Percentiles rank a stretch among this genome's conserved stretches.
Conservation (phyloP, 1,140 invertebrate species). For the Brachystomella parvula region DNA sequence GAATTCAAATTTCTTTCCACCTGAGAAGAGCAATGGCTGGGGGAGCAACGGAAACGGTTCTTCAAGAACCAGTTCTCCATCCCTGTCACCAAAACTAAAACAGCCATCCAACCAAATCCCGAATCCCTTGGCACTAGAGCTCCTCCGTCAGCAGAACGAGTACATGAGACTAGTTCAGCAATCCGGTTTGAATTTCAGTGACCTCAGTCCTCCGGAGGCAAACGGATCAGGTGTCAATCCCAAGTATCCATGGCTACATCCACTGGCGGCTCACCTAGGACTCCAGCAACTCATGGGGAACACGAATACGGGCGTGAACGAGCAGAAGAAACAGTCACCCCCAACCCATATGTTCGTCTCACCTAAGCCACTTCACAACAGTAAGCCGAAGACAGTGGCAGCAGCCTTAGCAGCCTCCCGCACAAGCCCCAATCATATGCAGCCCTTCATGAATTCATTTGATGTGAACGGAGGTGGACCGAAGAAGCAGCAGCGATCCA, state of each 20-base stretch:
- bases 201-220: neutral
- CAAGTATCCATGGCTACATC: slow-evolving; percentile 30
- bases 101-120: neutral
- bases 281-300: slow-evolving; percentile 12
- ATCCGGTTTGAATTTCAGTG: slow-evolving; percentile 22
- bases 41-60: neutral
- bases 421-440: neutral
- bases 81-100: neutral
- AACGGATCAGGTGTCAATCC: slow-evolving; percentile 10
- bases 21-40: slow-evolving; percentile 1
- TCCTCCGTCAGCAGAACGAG: slow-evolving; percentile 34
- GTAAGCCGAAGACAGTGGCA: slow-evolving; percentile 34
- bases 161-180: slow-evolving; percentile 33
- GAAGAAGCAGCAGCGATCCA: neutral
- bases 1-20: neutral
- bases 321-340: slow-evolving; percentile 17
- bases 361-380: slow-evolving; percentile 26
- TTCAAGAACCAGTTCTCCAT: slow-evolving; percentile 13
- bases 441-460: neutral
- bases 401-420: slow-evolving; percentile 32
- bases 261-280: slow-evolving; percentile 24
- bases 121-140: slow-evolving; percentile 24
- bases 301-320: neutral
- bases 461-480: neutral
- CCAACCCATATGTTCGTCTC: slow-evolving; percentile 26